Conservation (phyloP, 2,797 vertebrate species). For the Somateria mollissima region DNA sequence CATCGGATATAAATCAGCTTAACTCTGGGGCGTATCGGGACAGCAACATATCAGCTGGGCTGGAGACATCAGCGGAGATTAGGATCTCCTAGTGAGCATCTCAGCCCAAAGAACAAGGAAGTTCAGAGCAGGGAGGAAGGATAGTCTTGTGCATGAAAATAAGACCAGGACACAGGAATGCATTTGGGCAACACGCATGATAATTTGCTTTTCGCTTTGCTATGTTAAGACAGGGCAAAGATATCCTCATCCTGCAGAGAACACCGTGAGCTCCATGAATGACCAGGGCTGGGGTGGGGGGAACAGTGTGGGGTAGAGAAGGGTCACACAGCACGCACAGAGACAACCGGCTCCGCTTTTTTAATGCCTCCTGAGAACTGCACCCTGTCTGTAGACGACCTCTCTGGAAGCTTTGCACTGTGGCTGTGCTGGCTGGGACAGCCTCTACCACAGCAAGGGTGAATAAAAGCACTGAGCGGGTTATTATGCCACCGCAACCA, state of each 20-base stretch:
- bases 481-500: background rate
- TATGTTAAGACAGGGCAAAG: background rate
- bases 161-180: background rate
- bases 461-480: background rate
- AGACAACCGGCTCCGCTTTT: background rate
- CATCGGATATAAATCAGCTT: background rate
- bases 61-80: background rate
- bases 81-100: background rate
- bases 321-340: background rate
- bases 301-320: background rate
- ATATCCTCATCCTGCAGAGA: background rate
- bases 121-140: fast-evolving
- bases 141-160: fast-evolving
- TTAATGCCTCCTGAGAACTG: fast-evolving
- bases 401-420: fast-evolving
- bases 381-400: background rate
- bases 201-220: background rate
- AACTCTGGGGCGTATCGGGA: background rate
- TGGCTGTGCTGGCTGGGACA: fast-evolving
- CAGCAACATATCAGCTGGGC: background rate
- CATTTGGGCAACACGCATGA: background rate
- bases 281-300: background rate
- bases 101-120: background rate
- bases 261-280: background rate
- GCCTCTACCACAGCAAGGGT: background rate